Conservation (phyloP, 2,888 invertebrate species). For the Plagodis dolabraria region DNA sequence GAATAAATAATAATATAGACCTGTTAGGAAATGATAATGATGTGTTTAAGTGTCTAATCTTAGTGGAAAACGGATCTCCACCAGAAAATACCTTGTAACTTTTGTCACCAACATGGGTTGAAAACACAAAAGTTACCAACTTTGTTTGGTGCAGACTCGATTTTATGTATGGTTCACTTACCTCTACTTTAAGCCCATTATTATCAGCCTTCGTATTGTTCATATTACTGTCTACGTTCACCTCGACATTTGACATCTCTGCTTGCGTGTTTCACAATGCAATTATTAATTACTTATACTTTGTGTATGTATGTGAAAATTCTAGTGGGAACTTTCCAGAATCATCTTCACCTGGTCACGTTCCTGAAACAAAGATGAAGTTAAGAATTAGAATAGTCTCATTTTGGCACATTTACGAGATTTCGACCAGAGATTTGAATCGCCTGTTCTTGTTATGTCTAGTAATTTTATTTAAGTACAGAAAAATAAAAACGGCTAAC, state of each 20-base stretch:
- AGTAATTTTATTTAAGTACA: not conserved
- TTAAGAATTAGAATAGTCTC: not conserved
- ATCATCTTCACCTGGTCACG: conserved; percentile 22
- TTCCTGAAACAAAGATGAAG: conserved; percentile 33
- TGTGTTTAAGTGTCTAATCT: too few relatives aligned
- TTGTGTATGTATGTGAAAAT: conserved; percentile 5
- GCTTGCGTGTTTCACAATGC: conserved; percentile 3
- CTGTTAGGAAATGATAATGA: too few relatives aligned
- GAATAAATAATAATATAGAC: too few relatives aligned
- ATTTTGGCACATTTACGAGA: not conserved
- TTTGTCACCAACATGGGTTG: not conserved
- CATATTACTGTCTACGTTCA: conserved; percentile 68
- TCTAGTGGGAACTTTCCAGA: conserved; percentile 15
- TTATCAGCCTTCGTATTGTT: conserved; percentile 58
- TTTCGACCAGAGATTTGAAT: not conserved
- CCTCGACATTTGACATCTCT: conserved; percentile 60
- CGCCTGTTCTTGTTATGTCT: not conserved
- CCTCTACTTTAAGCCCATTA: conserved; percentile 51
- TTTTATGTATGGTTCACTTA: conserved; percentile 36
- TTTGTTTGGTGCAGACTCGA: not conserved
- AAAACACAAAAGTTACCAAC: too few relatives aligned
- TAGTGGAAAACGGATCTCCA: not conserved
- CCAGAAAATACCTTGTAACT: not conserved
- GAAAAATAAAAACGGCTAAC: too few relatives aligned
- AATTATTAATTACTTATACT: conserved; percentile 1